Percentiles rank a stretch among this genome's conserved stretches.
These are phyloP conservation scores for Nymphicus hollandicus DNA, from an alignment of 2,113 vertebrate genomes.

Conservation along the genomic window DNA sequence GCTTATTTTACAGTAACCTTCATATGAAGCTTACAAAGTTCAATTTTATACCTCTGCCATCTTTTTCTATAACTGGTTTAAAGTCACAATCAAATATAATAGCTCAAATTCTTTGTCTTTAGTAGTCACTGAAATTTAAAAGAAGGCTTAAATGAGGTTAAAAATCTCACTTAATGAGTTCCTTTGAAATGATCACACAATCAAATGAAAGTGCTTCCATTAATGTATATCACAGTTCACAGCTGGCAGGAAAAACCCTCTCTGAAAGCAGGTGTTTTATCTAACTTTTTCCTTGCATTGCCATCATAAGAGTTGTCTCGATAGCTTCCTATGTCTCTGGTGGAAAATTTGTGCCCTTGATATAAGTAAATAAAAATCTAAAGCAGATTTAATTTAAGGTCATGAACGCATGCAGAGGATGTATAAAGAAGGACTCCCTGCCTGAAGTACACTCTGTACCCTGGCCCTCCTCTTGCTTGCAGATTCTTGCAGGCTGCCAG, in stretches of 20 bases:
- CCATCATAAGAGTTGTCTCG: background rate
- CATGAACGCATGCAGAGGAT: background rate
- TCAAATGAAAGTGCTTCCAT: background rate
- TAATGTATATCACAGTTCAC: accelerated
- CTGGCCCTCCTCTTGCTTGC: background rate
- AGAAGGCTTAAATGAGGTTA: background rate
- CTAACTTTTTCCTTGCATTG: background rate
- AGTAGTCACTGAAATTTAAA: background rate
- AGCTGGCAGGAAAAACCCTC: background rate
- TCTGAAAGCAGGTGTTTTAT: background rate
- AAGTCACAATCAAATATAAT: background rate
- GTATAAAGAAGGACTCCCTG: accelerated
- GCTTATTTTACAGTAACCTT: background rate
- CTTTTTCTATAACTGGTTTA: background rate
- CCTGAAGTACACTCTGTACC: accelerated
- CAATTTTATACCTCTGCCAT: background rate
- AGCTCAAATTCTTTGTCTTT: background rate
- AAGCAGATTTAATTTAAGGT: background rate
- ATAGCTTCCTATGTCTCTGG: background rate
- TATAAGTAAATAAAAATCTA: background rate
- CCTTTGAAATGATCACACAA: background rate
- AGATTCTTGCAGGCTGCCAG: background rate
- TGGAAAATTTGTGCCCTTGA: background rate
- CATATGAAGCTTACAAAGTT: background rate
- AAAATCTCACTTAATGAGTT: background rate